A percentile compares a stretch with the other conserved stretches of the same genome.
Evolutionary conservation across 2,797 vertebrate species (phyloP).

Genomic region (Alectoris magna): DNA sequence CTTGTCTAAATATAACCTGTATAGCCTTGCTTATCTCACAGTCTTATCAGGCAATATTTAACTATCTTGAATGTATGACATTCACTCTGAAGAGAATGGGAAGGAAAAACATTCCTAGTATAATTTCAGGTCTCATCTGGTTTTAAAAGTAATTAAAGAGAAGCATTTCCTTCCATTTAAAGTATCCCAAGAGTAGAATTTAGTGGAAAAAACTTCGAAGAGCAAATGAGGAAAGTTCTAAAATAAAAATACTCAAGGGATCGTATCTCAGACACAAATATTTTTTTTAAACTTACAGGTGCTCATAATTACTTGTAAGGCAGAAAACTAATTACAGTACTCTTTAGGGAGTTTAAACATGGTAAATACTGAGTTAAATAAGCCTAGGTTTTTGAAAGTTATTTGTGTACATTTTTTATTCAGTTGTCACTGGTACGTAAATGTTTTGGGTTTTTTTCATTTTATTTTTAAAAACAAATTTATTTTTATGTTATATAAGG

Average conservation of each 20-base stretch:
- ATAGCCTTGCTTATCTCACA: not conserved
- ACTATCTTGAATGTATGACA: not conserved
- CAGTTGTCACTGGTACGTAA: not conserved
- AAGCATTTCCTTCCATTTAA: slow-evolving; percentile 34
- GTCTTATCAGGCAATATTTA: not conserved
- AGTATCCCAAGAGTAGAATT: slow-evolving; percentile 48
- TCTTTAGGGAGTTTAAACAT: slow-evolving; percentile 51
- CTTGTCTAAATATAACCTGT: not conserved
- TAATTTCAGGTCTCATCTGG: not conserved
- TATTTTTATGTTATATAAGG: not conserved
- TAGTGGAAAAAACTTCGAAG: slow-evolving; percentile 49
- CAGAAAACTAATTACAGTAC: slow-evolving; percentile 60
- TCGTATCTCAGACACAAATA: slow-evolving; percentile 37
- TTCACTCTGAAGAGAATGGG: not conserved
- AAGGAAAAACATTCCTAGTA: not conserved
- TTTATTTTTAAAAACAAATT: not conserved
- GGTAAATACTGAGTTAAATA: slow-evolving; percentile 51
- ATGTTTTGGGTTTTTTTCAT: not conserved
- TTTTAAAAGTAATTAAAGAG: slow-evolving; percentile 59
- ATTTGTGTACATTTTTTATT: not conserved
- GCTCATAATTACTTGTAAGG: slow-evolving; percentile 68
- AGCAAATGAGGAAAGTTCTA: slow-evolving; percentile 64
- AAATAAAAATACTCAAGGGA: slow-evolving; percentile 51
- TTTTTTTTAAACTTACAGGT: slow-evolving; percentile 66
- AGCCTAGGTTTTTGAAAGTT: slow-evolving; percentile 12